phyloP scores from a whole-genome alignment of 2,888 invertebrate genomes.

The Leptinotarsa tumamoca region DNA sequence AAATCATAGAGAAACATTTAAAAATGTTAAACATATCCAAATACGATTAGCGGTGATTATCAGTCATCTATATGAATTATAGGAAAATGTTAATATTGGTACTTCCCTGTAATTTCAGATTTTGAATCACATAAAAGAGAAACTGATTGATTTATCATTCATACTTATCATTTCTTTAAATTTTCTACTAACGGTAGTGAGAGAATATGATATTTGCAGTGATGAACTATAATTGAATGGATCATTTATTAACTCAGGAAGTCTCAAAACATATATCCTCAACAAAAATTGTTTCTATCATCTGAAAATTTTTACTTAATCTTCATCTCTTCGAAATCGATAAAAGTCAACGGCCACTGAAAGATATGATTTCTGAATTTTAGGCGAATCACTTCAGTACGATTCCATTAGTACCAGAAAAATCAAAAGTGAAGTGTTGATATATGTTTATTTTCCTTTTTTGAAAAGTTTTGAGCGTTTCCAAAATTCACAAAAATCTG shows the following conservation, averaged over 20 bases:
- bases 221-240: neutral
- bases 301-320: no score
- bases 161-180: slow-evolving; percentile 1
- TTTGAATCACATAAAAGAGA: neutral
- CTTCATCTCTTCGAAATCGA: no score
- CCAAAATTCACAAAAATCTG: neutral
- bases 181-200: slow-evolving; percentile 32
- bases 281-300: no score
- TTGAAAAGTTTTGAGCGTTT: neutral
- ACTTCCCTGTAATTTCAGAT: neutral
- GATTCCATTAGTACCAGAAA: no score
- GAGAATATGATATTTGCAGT: slow-evolving; percentile 19
- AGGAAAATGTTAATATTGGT: neutral
- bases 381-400: no score
- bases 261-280: no score
- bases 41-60: slow-evolving; percentile 6
- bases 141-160: neutral
- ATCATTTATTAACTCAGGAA: neutral
- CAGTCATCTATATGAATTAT: neutral
- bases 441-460: no score
- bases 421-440: no score
- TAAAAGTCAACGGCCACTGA: no score
- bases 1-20: no score
- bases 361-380: no score
- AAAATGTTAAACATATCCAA: slow-evolving; percentile 1